Evolutionary conservation across 2,797 vertebrate genomes (phyloP).

Genomic region (Brotogeris chrysoptera): DNA sequence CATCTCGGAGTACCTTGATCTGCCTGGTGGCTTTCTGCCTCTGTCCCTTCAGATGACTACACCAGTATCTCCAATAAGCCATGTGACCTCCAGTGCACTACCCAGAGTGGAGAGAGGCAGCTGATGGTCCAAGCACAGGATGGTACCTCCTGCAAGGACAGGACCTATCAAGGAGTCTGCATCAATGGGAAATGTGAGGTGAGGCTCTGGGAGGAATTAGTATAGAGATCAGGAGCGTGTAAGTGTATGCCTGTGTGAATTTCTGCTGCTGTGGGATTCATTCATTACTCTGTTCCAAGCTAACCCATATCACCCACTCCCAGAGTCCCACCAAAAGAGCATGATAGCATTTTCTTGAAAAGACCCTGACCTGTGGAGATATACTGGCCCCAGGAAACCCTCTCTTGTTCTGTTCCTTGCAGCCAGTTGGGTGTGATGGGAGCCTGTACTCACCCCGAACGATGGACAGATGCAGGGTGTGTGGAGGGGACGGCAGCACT

Average conservation of each 20-base stretch:
- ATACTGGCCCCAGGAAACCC: neutral
- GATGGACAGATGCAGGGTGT: slow-evolving; percentile 87
- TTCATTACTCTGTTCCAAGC: neutral
- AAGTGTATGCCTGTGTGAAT: neutral
- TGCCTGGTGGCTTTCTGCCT: neutral
- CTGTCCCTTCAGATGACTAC: slow-evolving; percentile 84
- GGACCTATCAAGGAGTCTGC: slow-evolving; percentile 86
- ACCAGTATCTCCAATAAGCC: slow-evolving; percentile 93
- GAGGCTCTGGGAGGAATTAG: neutral
- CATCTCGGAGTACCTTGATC: neutral
- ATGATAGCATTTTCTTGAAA: neutral
- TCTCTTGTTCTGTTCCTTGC: slow-evolving; percentile 37
- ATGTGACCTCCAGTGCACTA: slow-evolving; percentile 91
- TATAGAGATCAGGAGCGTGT: neutral
- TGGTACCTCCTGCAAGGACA: slow-evolving; percentile 87
- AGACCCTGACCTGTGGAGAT: neutral
- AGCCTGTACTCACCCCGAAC: slow-evolving; percentile 84
- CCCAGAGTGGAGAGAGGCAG: slow-evolving; percentile 85
- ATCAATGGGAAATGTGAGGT: slow-evolving; percentile 90
- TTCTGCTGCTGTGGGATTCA: neutral
- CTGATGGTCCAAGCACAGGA: slow-evolving; percentile 87
- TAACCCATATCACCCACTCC: neutral
- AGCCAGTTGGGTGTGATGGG: slow-evolving; percentile 89
- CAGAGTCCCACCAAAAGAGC: neutral
- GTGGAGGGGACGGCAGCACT: slow-evolving; percentile 86